Evolutionary conservation across 2,113 vertebrate genomes (phyloP).

Genomic region (Nipponia nippon): DNA sequence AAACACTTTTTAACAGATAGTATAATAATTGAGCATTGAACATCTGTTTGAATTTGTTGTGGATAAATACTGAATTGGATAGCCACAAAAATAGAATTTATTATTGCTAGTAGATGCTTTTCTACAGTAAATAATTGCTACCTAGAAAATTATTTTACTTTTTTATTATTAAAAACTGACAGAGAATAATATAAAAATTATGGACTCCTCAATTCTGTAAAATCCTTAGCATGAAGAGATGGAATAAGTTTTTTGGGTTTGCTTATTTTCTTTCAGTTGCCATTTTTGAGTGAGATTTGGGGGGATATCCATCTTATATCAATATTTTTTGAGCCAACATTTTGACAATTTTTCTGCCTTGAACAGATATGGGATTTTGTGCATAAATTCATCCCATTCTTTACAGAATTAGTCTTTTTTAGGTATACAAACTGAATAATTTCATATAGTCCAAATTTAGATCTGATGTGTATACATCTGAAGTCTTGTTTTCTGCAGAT

Average conservation of each 20-base stretch:
- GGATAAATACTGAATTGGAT: neutral
- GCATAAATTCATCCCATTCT: neutral
- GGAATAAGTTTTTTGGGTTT: neutral
- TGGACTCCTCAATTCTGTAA: neutral
- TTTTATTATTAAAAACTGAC: neutral
- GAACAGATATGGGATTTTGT: neutral
- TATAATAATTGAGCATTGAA: slow-evolving; percentile 28
- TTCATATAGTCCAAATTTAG: neutral
- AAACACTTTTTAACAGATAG: slow-evolving; percentile 25
- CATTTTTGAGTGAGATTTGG: neutral
- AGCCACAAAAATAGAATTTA: neutral
- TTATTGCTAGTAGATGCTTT: neutral
- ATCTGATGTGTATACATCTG: neutral
- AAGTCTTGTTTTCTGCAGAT: neutral
- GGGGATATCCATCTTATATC: neutral
- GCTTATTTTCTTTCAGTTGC: neutral
- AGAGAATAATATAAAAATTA: neutral
- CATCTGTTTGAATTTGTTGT: slow-evolving; percentile 1
- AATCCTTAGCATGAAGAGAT: neutral
- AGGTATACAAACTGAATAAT: neutral
- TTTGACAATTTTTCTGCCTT: neutral
- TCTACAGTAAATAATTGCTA: neutral
- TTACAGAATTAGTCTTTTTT: neutral
- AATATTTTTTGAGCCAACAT: neutral
- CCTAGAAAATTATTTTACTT: neutral